phyloP scores from a whole-genome alignment of 2,888 invertebrate species.

The Boloria selene region DNA sequence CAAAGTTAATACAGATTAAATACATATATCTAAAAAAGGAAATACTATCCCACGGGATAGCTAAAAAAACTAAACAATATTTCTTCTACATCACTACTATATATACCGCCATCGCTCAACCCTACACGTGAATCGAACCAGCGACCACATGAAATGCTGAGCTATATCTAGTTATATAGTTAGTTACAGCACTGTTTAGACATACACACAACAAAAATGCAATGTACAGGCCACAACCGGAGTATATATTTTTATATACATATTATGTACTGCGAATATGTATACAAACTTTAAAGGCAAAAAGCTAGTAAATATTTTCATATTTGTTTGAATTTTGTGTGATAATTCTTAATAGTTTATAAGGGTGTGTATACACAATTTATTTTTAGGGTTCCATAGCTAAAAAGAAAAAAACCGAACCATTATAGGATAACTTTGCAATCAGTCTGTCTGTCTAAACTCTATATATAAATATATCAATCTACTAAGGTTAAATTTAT shows the following conservation, averaged over 20 bases:
- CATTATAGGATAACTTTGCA: too few species aligned
- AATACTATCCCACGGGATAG: background rate
- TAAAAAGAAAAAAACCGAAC: too few species aligned
- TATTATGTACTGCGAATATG: background rate
- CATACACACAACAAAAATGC: constrained; percentile 1
- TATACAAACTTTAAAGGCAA: too few species aligned
- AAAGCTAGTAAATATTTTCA: too few species aligned
- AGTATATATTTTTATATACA: background rate
- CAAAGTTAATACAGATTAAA: background rate
- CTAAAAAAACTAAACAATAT: too few species aligned
- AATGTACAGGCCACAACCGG: constrained; percentile 7
- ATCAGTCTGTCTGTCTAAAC: too few species aligned
- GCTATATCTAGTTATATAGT: background rate
- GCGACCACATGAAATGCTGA: background rate
- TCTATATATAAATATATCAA: too few species aligned
- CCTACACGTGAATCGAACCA: background rate
- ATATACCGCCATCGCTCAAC: background rate
- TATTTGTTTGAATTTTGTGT: too few species aligned
- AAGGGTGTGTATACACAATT: too few species aligned
- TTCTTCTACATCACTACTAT: background rate
- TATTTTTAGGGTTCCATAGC: too few species aligned
- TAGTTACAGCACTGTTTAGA: constrained; percentile 3
- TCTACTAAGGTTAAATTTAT: too few species aligned
- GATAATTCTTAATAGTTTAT: too few species aligned
- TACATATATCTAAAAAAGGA: background rate